Evolutionary conservation across 1,140 invertebrate species (phyloP), one percentile per base, ranked within the genome.

Genomic region (Brachionus asplanchnoidis): DNA sequence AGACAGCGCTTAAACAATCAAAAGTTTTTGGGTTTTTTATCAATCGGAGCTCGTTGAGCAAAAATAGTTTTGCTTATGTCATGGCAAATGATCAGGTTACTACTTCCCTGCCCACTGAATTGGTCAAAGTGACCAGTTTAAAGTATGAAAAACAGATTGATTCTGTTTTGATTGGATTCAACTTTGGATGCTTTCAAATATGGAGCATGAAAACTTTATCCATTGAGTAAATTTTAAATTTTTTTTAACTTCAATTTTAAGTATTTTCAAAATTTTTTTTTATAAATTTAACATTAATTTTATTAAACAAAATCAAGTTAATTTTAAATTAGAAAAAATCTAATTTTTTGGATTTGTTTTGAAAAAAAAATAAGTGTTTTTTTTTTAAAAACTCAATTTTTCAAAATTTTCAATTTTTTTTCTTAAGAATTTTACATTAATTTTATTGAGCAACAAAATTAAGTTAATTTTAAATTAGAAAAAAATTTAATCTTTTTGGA

Each of bases 111-210:
- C 53, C 53, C 23, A 68, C 40, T 23, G 79, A 82, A 12, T 68
- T 65, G 28, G 79, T 82, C 20, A 60, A 82, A 66, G 40, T 82
- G n/a, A 82, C 79, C 17, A 42, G 50, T 56, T 32, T 82, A 36
- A 40, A 44, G 5, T 82, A 82, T 6, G 79, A 82, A 68, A 65
- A 26, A 32, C 53, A 65, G 46, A 82, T 82, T 7, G 79, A 82
- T 17, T 82, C 79, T 0, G 23, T 82, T 26, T 23, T 82, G 12
- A 36, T 82, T 44, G 79, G 79, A 11, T 82, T 82, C n/a, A 82
- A 82, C 40, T 82, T 82, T 68, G 79, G 79, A 11, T 82, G 79
- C 9, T 82, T 82, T 68, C 79, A 82, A 65, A 66, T 82, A 20
- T 82, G 79, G 79, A 82, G 60, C 60, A 82, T 82, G 79, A 82